Percentiles rank a stretch among this genome's conserved stretches.
Conservation (phyloP, 2,888 invertebrate species). For the Cepaea hortensis region DNA sequence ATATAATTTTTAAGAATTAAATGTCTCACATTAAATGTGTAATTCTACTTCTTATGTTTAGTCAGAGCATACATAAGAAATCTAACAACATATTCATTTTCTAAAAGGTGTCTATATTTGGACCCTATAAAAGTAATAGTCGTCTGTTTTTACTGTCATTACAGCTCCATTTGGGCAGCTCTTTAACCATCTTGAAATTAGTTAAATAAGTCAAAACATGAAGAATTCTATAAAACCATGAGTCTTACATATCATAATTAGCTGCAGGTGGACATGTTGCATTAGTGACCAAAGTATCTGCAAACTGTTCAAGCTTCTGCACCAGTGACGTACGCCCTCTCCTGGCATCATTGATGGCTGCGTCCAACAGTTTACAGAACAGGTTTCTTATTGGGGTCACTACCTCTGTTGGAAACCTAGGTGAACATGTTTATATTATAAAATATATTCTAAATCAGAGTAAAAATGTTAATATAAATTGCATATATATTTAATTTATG, state of each 20-base stretch:
- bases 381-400: conserved; percentile 59
- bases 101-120: too few relatives aligned
- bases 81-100: too few relatives aligned
- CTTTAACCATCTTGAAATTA: too few relatives aligned
- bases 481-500: not conserved
- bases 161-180: too few relatives aligned
- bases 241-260: not conserved
- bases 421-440: conserved; percentile 8
- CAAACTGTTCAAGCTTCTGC: conserved; percentile 64
- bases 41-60: too few relatives aligned
- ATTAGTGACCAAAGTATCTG: conserved; percentile 65
- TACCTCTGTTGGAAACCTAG: conserved; percentile 63
- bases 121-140: too few relatives aligned
- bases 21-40: too few relatives aligned
- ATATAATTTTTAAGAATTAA: too few relatives aligned
- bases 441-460: not conserved
- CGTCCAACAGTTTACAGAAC: conserved; percentile 69
- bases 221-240: too few relatives aligned
- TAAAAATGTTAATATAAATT: not conserved
- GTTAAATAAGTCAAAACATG: not conserved
- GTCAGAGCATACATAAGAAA: too few relatives aligned
- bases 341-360: conserved; percentile 64
- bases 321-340: conserved; percentile 65
- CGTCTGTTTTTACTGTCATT: too few relatives aligned
- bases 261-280: conserved; percentile 55